These are phyloP conservation scores for Cryptocephalus moraei DNA, from an alignment of 2,888 invertebrate species.

Conservation along the genomic window DNA sequence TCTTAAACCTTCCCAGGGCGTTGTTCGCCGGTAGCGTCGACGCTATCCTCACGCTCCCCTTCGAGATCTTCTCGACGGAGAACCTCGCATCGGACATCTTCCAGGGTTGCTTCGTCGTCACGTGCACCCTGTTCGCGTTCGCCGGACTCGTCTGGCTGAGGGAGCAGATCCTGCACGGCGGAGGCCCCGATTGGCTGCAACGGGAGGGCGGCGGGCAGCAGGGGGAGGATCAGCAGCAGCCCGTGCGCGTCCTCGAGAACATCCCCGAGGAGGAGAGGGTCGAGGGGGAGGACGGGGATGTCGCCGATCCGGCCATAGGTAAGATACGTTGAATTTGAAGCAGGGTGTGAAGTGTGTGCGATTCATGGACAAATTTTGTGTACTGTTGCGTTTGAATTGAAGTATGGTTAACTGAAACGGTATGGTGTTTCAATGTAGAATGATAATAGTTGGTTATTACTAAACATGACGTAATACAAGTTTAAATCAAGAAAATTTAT, in stretches of 20 bases:
- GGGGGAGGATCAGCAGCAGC: conserved; percentile 22
- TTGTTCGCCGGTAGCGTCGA: conserved; percentile 87
- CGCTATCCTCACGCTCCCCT: conserved; percentile 73
- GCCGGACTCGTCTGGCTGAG: conserved; percentile 95
- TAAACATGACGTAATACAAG: too few species aligned
- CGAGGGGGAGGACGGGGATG: conserved; percentile 10
- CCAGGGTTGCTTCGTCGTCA: conserved; percentile 93
- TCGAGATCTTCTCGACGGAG: conserved; percentile 88
- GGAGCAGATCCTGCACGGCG: conserved; percentile 96
- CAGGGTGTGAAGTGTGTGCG: too few species aligned
- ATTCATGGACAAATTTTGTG: too few species aligned
- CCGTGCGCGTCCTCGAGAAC: conserved; percentile 31
- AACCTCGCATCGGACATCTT: conserved; percentile 89
- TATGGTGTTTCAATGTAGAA: too few species aligned
- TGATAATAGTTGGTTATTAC: too few species aligned
- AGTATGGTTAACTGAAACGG: too few species aligned
- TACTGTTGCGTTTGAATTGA: too few species aligned
- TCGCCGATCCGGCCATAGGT: neutral
- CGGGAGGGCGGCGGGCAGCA: conserved; percentile 47
- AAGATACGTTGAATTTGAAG: too few species aligned
- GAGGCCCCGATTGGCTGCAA: conserved; percentile 94
- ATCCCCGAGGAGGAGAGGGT: conserved; percentile 25
- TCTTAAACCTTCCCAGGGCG: too few species aligned
- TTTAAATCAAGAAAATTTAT: too few species aligned
- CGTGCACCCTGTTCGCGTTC: conserved; percentile 90